Conservation (phyloP, 2,888 invertebrate genomes). For the Drosophila antonietae region DNA sequence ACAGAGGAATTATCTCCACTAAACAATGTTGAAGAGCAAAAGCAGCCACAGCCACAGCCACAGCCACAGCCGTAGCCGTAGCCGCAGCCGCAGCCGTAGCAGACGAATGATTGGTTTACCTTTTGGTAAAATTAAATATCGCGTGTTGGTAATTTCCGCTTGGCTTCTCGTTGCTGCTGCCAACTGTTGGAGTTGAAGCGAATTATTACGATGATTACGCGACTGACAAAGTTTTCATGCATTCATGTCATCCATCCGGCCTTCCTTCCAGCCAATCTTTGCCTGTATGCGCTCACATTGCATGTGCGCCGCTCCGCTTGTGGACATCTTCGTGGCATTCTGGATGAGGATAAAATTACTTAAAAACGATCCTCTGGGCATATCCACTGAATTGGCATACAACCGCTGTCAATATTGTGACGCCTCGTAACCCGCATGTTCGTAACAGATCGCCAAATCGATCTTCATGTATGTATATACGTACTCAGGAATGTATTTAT, state of each 20-base stretch:
- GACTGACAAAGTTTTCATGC: slow-evolving; percentile 78
- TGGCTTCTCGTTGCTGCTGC: slow-evolving; percentile 75
- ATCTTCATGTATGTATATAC: slow-evolving; percentile 16
- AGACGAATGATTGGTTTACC: slow-evolving; percentile 76
- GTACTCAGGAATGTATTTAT: not conserved
- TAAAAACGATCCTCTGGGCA: slow-evolving; percentile 72
- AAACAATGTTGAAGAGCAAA: slow-evolving; percentile 25
- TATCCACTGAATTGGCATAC: slow-evolving; percentile 67
- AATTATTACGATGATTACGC: slow-evolving; percentile 80
- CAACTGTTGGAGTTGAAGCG: slow-evolving; percentile 73
- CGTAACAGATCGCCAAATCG: slow-evolving; percentile 52
- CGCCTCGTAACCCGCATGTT: slow-evolving; percentile 69
- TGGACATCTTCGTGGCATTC: slow-evolving; percentile 77
- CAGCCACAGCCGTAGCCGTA: slow-evolving; percentile 25
- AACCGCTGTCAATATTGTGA: slow-evolving; percentile 78
- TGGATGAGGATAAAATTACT: slow-evolving; percentile 78
- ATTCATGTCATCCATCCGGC: slow-evolving; percentile 73
- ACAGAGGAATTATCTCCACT: slow-evolving; percentile 23
- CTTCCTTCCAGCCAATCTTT: slow-evolving; percentile 51
- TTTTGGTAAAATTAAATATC: slow-evolving; percentile 82
- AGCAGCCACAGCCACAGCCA: slow-evolving; percentile 11
- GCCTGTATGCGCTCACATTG: slow-evolving; percentile 61
- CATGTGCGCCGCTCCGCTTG: slow-evolving; percentile 63
- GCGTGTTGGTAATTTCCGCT: slow-evolving; percentile 83
- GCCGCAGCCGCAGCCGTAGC: slow-evolving; percentile 10